Evolutionary conservation across 2,113 vertebrate genomes (phyloP).

Genomic region (Channa maculata): DNA sequence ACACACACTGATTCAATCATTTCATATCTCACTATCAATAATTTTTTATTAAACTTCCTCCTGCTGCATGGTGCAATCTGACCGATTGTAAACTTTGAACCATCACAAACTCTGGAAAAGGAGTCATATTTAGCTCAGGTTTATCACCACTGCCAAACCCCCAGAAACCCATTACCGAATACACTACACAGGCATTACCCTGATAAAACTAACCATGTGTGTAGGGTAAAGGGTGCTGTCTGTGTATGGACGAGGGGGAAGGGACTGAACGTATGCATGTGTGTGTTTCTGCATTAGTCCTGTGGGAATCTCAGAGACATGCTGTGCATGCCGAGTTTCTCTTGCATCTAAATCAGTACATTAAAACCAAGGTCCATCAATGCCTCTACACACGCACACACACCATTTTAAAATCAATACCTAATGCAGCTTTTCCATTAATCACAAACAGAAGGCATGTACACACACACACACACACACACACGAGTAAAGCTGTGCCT

Average conservation of each 20-base stretch:
- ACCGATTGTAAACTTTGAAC: constrained; percentile 58
- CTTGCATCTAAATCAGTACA: constrained; percentile 77
- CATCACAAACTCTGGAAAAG: constrained; percentile 29
- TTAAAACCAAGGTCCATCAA: constrained; percentile 65
- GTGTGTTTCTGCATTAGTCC: constrained; percentile 58
- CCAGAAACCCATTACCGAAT: constrained; percentile 60
- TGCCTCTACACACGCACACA: constrained; percentile 8
- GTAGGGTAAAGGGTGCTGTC: constrained; percentile 68
- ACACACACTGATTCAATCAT: too few species aligned
- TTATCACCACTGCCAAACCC: background rate
- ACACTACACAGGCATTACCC: constrained; percentile 65
- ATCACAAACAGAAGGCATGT: constrained; percentile 26
- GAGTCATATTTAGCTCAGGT: constrained; percentile 45
- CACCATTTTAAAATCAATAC: constrained; percentile 69
- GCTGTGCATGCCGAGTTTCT: constrained; percentile 54
- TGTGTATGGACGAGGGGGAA: constrained; percentile 36
- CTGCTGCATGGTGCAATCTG: constrained; percentile 22
- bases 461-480: constrained; percentile 2
- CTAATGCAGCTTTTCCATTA: constrained; percentile 69
- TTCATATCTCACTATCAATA: too few species aligned
- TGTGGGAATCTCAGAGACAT: constrained; percentile 60
- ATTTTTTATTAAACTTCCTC: constrained; percentile 21
- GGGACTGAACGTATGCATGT: constrained; percentile 28
- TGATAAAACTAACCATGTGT: constrained; percentile 80
- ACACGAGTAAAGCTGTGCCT: constrained; percentile 23